These are phyloP conservation scores for Leptothorax acervorum DNA, from an alignment of 2,888 invertebrate genomes.

Conservation along the genomic window DNA sequence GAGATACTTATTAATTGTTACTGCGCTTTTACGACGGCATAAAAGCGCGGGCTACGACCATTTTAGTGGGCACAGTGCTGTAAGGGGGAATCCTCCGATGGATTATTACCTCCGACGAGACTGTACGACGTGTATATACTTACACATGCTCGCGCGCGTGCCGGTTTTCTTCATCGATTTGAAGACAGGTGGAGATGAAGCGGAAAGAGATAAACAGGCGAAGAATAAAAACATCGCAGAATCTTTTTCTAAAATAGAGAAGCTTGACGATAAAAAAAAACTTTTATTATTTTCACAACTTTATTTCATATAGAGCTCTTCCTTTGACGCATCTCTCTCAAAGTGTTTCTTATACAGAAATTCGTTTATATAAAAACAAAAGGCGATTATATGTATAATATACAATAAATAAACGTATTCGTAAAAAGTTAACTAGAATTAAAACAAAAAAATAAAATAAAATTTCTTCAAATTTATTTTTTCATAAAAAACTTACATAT, in stretches of 20 bases:
- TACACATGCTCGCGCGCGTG: constrained; percentile 54
- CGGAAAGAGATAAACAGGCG: neutral
- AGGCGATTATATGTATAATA: too few species aligned
- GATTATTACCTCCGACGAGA: constrained; percentile 81
- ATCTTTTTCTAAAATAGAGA: neutral
- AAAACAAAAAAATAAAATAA: neutral
- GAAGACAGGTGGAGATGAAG: constrained; percentile 45
- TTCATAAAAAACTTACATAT: neutral
- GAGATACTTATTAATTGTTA: constrained; percentile 88
- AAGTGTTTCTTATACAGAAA: neutral
- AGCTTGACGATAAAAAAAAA: neutral
- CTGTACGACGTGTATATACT: constrained; percentile 71
- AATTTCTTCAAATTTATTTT: neutral
- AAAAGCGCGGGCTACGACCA: constrained; percentile 86
- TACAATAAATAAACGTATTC: neutral
- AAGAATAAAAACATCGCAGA: neutral
- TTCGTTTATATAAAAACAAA: neutral
- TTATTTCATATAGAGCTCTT: neutral
- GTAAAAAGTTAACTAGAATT: neutral
- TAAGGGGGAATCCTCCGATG: constrained; percentile 80
- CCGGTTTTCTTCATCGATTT: constrained; percentile 48
- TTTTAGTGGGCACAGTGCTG: constrained; percentile 79
- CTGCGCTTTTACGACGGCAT: constrained; percentile 87
- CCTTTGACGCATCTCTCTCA: neutral
- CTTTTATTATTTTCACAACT: neutral